Percentiles rank a stretch among this genome's conserved stretches.
Evolutionary conservation across 2,113 vertebrate genomes (phyloP).

Genomic region (Suncus etruscus): DNA sequence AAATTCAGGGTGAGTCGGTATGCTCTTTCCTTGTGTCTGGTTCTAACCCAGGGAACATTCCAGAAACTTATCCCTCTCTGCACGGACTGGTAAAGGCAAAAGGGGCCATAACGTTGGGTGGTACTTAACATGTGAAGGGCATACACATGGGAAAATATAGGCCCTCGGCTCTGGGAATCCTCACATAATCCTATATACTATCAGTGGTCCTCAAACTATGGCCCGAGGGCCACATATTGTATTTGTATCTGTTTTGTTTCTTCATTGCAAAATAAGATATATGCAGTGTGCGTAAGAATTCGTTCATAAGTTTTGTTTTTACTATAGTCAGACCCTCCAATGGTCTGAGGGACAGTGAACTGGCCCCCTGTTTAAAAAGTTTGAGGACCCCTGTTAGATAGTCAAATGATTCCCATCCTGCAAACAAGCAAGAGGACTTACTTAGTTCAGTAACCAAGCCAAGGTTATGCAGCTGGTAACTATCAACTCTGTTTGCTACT

Average conservation of each 20-base stretch:
- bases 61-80: not conserved
- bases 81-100: slow-evolving; percentile 27
- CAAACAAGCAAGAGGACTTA: not conserved
- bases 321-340: no score
- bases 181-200: not conserved
- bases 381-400: not conserved
- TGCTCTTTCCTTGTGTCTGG: not conserved
- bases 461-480: not conserved
- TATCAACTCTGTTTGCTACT: not conserved
- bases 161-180: not conserved
- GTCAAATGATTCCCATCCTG: not conserved
- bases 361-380: no score
- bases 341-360: no score
- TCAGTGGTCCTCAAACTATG: no score
- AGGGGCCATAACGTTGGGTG: not conserved
- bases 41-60: not conserved
- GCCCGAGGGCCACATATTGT: no score
- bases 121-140: not conserved
- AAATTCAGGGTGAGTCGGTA: not conserved
- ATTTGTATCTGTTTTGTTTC: no score
- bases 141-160: not conserved
- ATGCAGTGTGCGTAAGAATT: no score
- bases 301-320: no score
- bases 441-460: not conserved
- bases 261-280: no score